Evolutionary conservation across 2,113 vertebrate genomes (phyloP), one percentile per base, ranked within the genome.

Genomic region (Scartelaos histophorus): DNA sequence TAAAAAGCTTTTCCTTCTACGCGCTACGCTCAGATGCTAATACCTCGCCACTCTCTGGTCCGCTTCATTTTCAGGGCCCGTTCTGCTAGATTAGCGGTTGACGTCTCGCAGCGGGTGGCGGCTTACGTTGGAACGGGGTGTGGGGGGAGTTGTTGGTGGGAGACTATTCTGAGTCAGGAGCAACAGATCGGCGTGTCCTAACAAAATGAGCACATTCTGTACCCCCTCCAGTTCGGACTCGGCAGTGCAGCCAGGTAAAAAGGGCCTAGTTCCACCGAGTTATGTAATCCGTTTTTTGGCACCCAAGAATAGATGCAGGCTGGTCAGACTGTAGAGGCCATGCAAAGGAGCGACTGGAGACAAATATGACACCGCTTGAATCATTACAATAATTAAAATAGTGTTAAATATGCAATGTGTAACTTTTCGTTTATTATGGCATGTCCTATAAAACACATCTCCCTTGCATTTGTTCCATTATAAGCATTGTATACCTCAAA

Each of bases 51-150:
- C 84, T 85, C 86, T 83, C 86, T 73, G 85, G 76, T 79, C 74
- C 78, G 80, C 90, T 91, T 94, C 91, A 87, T 92, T 93, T 93
- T 87, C 87, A 84, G 85, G 87, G 88, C 86, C 74, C 78, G 84
- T 85, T 87, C 86, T 92, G 92, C 89, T 93, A 92, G 88, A 95
- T 93, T 94, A 93, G 87, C 85, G 87, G 88, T 90, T 75, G 89
- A 91, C 89, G 90, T 89, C 90, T 88, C 87, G 7, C 85, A 86
- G 88, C 66, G 92, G 85, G 74, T 90, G 91, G 78, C 88, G 91
- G 89, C 80, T 66, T 69, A 78, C 81, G 66, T 84, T 74, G 82
- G 87, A 81, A 84, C 74, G 70, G 78, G 21, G 56, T 24, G 56
- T 1, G 56, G 7, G 56, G 88, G 87, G 87, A 87, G 84, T 70